Base-by-base conservation (phyloP, 2,797 vertebrate species). In the Anguilla marmorata region DNA sequence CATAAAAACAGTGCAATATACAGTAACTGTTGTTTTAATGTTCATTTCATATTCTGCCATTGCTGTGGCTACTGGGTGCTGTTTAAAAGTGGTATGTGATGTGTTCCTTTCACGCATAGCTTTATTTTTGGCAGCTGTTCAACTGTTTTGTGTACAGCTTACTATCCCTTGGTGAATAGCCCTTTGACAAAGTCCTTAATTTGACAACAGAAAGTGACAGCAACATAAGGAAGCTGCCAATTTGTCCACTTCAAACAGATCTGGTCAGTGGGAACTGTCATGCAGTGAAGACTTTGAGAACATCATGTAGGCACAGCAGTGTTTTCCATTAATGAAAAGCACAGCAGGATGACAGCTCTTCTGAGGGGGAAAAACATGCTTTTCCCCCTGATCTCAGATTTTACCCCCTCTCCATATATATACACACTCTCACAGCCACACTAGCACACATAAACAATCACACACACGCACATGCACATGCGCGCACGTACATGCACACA, bases 231-330 rank as follows among this genome's bases (percentile, higher is more conserved):
- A 72, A 88, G n/a, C 66, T 58, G 48, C 87, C 48, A 16, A 33
- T 85, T 33, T 69, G 66, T 85, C 83, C 45, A 16, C 66, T 85
- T 76, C 50, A 50, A 45, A 83, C 66, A n/a, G 86, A 80, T 60
- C 74, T 56, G 74, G 72, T 79, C 69, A 87, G 86, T 79, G n/a
- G 60, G 80, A 72, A 87, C 85, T 86, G 85, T 86, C 85, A 86
- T 69, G 33, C 27, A 24, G 56, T 86, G 37, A 86, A 86, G 37
- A 27, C 58, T 56, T 48, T 41, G 85, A 86, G 24, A 86, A 66
- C 56, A 45, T 66, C 24, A 27, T 72, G 48, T 86, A 85, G 85
- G 21, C 85, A 66, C 58, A 86, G 58, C 11, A 16, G 37, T 86
- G 60, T 45, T 52, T n/a, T 84, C 24, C 82, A 84, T 30, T 27